Percentiles rank a stretch among this genome's conserved stretches.
phyloP scores from a whole-genome alignment of 1,140 invertebrate genomes.

The Gryllus bimaculatus region DNA sequence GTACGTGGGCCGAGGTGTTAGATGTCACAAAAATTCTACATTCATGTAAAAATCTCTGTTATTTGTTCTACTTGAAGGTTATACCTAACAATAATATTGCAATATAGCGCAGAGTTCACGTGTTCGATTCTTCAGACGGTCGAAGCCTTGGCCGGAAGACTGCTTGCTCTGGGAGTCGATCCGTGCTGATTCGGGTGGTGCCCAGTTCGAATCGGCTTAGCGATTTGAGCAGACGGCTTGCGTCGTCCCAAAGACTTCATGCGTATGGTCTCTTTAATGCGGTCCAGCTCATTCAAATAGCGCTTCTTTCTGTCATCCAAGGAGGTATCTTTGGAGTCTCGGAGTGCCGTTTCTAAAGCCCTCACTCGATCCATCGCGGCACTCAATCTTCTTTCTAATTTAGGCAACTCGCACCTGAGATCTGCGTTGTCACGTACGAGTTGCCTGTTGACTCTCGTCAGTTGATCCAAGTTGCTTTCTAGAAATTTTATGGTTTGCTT shows the following conservation, averaged over 20 bases:
- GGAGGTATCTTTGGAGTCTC: constrained; percentile 97
- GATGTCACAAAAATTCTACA: too few species aligned
- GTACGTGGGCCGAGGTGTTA: too few species aligned
- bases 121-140: too few species aligned
- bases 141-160: too few species aligned
- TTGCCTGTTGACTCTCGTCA: constrained; percentile 92
- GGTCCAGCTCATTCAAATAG: constrained; percentile 98
- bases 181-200: too few species aligned
- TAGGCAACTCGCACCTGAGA: constrained; percentile 93
- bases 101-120: too few species aligned
- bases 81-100: too few species aligned
- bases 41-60: too few species aligned
- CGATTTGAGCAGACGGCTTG: constrained; percentile 91
- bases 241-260: constrained; percentile 92
- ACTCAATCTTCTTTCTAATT: constrained; percentile 92
- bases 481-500: constrained; percentile 99
- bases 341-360: constrained; percentile 88
- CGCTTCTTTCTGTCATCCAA: constrained; percentile 93
- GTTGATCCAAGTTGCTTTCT: constrained; percentile 97
- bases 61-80: too few species aligned
- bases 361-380: constrained; percentile 96
- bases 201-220: constrained; percentile 36
- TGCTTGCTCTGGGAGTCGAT: too few species aligned
- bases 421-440: constrained; percentile 97
- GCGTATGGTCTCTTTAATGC: constrained; percentile 97